Conservation (phyloP, 2,113 vertebrate species). For the Cricetomys ansorgei region DNA sequence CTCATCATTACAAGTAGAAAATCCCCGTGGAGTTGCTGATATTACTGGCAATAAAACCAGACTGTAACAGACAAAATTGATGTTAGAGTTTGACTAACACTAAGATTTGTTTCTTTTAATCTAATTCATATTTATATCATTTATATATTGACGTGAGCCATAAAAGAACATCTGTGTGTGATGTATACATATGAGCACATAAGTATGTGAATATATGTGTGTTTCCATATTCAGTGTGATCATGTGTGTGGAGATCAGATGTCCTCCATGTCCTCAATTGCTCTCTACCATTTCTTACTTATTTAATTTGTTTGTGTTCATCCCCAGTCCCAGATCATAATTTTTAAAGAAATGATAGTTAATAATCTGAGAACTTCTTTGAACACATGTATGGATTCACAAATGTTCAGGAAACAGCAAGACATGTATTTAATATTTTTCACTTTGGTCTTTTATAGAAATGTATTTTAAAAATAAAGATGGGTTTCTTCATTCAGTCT, state of each 20-base stretch:
- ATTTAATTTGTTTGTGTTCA: neutral
- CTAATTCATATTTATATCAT: neutral
- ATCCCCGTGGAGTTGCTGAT: neutral
- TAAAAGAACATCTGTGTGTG: neutral
- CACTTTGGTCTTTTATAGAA: neutral
- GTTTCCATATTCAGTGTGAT: neutral
- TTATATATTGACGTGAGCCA: neutral
- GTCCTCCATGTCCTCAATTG: neutral
- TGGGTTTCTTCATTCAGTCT: neutral
- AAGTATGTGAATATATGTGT: too few species aligned
- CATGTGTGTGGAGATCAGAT: neutral
- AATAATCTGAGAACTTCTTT: neutral
- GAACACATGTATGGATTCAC: neutral
- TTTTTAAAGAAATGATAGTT: neutral
- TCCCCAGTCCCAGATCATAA: too few species aligned
- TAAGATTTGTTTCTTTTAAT: neutral
- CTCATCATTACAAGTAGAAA: neutral
- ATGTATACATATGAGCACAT: neutral
- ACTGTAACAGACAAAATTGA: neutral
- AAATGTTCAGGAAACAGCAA: neutral
- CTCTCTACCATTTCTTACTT: neutral
- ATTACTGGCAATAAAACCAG: neutral
- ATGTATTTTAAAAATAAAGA: neutral
- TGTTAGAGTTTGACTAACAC: neutral
- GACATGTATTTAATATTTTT: neutral